Base-by-base conservation (phyloP, 2,888 invertebrate species). In the Leptinotarsa juncta region DNA sequence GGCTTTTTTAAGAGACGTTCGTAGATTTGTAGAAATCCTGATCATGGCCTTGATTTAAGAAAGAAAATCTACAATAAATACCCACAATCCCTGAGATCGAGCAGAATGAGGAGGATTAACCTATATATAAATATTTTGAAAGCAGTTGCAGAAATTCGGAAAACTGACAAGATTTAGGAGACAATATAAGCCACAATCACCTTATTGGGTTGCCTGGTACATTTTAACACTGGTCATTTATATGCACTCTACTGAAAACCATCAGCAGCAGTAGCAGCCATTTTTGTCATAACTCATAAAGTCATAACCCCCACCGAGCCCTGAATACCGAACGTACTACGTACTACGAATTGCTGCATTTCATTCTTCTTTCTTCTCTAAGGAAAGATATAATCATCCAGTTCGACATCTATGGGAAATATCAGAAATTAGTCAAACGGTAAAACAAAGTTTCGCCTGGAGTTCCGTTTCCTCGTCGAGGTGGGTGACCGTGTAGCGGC, bases 191-290 rank as follows among this genome's bases (percentile, higher is more conserved):
- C 75, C 71, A 75, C 77, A 77, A 76, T 72, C 75, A 78, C 70
- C 71, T 84, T 84, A 81, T 81, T 18, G 73, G 76, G 75, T 79
- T 79, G 77, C 78, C 77, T 80, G 77, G 79, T 82, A 82, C 84
- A 85, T 86, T 84, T 84, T 85, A 85, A 82, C 83, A 81, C 80
- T 83, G 82, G 81, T 80, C 83, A 84, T 83, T 84, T 83, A 82
- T 82, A 83, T 69, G 79, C 82, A 81, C 84, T 85, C 85, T 42
- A 85, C 81, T 82, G 82, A 84, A 85, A 85, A 85, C 84, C 85
- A 85, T 85, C 83, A 84, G 87, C 42, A 42, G 42, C 42, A 42
- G 42, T 42, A n/a, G 51, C 85, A 85, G 88, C 88, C 88, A 88
- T 88, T 86, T 87, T 88, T 83, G 80, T 84, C 78, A 77, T 78